These are phyloP conservation scores for Plutomurus gul DNA, from an alignment of 1,140 invertebrate genomes.

Conservation along the genomic window DNA sequence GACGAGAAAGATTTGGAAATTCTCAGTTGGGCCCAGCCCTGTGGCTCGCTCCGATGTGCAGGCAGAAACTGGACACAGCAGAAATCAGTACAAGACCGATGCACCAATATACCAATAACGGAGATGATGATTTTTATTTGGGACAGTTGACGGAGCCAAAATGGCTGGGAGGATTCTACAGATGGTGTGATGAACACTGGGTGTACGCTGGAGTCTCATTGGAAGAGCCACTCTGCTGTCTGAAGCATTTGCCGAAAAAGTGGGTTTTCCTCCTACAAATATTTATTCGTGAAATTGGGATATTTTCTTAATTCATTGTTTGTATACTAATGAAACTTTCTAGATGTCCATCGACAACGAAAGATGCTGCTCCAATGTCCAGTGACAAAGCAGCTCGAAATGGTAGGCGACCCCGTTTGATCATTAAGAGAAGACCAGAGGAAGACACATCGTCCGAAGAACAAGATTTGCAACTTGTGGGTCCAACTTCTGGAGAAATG, in stretches of 20 bases:
- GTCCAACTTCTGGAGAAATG: background rate
- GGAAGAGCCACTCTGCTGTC: conserved; percentile 51
- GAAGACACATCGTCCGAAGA: conserved; percentile 48
- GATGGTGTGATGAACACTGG: conserved; percentile 53
- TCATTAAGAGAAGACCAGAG: conserved; percentile 50
- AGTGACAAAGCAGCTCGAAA: conserved; percentile 33
- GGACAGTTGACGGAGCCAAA: conserved; percentile 37
- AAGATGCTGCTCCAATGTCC: background rate
- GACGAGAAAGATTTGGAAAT: conserved; percentile 40
- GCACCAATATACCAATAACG: background rate
- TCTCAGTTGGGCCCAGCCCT: conserved; percentile 17
- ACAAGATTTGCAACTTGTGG: conserved; percentile 26
- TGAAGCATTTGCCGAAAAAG: conserved; percentile 46
- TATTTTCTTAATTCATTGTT: conserved; percentile 10
- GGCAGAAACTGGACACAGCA: background rate
- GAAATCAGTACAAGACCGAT: background rate
- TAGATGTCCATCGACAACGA: conserved; percentile 38
- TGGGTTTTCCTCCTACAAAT: background rate
- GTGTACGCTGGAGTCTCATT: conserved; percentile 51
- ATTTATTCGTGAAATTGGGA: background rate
- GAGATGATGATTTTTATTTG: background rate
- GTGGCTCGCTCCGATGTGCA: background rate
- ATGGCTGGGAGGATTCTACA: conserved; percentile 52
- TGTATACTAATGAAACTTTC: background rate
- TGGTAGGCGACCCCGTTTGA: conserved; percentile 44